Conservation (phyloP, 2,888 invertebrate species). For the Cecidostiba fungosa region DNA sequence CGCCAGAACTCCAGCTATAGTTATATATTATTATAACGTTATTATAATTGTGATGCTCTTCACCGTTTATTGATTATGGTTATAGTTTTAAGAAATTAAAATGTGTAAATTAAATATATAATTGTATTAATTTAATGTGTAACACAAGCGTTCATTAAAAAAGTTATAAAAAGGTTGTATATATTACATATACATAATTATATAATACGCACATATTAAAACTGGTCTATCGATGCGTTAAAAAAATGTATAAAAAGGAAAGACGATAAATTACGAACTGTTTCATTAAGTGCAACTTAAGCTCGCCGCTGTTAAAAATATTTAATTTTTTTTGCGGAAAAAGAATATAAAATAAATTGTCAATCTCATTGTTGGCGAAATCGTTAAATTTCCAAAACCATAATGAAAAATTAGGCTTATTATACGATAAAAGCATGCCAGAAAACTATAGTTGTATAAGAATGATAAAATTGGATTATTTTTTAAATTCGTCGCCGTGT, state of each 20-base stretch:
- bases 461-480: neutral
- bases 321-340: slow-evolving; percentile 39
- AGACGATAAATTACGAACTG: slow-evolving; percentile 10
- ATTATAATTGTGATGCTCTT: slow-evolving; percentile 66
- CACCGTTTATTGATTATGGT: slow-evolving; percentile 60
- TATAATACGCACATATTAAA: slow-evolving; percentile 67
- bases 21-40: slow-evolving; percentile 54
- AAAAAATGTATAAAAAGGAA: slow-evolving; percentile 5
- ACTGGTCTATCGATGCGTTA: slow-evolving; percentile 50
- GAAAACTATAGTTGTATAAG: neutral
- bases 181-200: slow-evolving; percentile 68
- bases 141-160: slow-evolving; percentile 72
- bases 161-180: slow-evolving; percentile 65
- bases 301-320: slow-evolving; percentile 16
- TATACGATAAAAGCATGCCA: neutral
- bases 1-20: slow-evolving; percentile 45
- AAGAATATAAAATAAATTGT: neutral
- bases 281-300: slow-evolving; percentile 12
- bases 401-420: neutral
- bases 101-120: slow-evolving; percentile 60
- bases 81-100: slow-evolving; percentile 59
- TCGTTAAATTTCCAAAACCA: neutral
- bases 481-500: slow-evolving; percentile 65
- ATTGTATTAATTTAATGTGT: slow-evolving; percentile 72
- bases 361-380: no score